Evolutionary conservation across 2,888 invertebrate genomes (phyloP), one percentile per base, ranked within the genome.

Genomic region (Brenthis ino): DNA sequence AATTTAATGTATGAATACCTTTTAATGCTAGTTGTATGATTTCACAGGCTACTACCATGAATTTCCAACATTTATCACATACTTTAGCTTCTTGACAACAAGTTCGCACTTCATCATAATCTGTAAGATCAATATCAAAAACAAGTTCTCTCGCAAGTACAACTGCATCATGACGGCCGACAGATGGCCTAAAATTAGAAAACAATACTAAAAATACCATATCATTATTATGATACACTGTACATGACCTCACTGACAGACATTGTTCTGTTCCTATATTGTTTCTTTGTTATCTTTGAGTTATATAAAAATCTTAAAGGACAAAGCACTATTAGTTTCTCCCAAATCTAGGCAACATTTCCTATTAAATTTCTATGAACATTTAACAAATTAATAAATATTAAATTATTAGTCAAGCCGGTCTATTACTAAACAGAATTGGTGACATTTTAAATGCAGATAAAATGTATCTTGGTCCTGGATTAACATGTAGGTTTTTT

Each of bases 111-210:
- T 98, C 98, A 93, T 99, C 99, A 86, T 99, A 99, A 89, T 99
- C 99, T 50, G 99, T 99, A 94, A 99, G 96, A 94, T 99, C 99
- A 79, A 99, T 99, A 94, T 99, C 99, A 91, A 99, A 98, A 0
- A 99, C 98, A 14, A 99, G 93, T 93, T 99, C 99, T 82, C 98
- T 96, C 79, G 97, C 95, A 20, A 95, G 74, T 14, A 93, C 91
- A 37, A 92, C 86, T 69, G 92, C 87, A 81, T 92, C 89, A 84
- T 79, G 96, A 87, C 86, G 93, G 14, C 87, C 90, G 65, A 93
- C 85, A 3, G 94, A 94, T 8, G 96, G 96, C 83, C 95, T 94
- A 80, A 68, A 85, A 72, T 65, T 63, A 43, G 37, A 43, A 43
- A 43, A 43, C 37, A 43, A 43, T 11, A 11, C 6, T 37, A 8